These are phyloP conservation scores for Pseudolycoriella hygida DNA, from an alignment of 2,888 invertebrate genomes.

Conservation along the genomic window DNA sequence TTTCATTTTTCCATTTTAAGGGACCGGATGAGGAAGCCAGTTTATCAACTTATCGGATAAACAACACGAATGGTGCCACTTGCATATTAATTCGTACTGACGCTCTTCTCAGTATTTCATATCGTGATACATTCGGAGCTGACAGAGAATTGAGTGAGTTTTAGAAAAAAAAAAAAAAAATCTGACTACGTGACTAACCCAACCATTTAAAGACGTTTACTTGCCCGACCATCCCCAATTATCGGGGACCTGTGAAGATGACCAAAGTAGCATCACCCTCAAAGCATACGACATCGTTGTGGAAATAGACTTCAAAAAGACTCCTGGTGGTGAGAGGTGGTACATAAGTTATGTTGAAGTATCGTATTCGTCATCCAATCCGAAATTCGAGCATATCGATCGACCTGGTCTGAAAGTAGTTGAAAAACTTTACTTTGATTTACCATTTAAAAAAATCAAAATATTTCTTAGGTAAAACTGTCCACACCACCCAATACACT, in stretches of 20 bases:
- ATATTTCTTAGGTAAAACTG: constrained; percentile 27
- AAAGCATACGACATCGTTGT: constrained; percentile 60
- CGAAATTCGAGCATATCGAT: constrained; percentile 40
- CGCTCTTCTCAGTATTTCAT: constrained; percentile 52
- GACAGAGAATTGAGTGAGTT: constrained; percentile 30
- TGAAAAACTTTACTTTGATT: background rate
- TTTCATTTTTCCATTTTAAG: constrained; percentile 11
- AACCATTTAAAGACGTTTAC: constrained; percentile 39
- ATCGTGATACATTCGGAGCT: constrained; percentile 48
- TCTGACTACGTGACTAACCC: too few species aligned
- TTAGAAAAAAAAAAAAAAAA: too few species aligned
- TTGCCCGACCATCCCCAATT: constrained; percentile 56
- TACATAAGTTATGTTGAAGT: constrained; percentile 63
- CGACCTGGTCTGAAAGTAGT: constrained; percentile 31
- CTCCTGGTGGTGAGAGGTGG: constrained; percentile 79
- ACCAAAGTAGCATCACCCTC: constrained; percentile 49
- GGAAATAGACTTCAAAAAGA: constrained; percentile 66
- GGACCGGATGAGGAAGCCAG: constrained; percentile 26
- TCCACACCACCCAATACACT: constrained; percentile 40
- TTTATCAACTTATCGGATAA: constrained; percentile 46
- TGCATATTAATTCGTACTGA: constrained; percentile 66
- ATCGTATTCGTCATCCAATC: constrained; percentile 49
- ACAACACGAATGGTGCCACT: constrained; percentile 50
- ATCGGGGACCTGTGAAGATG: constrained; percentile 58
- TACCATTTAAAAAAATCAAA: too few species aligned